Evolutionary conservation across 2,888 invertebrate genomes (phyloP).

Genomic region (Dione vanillae): DNA sequence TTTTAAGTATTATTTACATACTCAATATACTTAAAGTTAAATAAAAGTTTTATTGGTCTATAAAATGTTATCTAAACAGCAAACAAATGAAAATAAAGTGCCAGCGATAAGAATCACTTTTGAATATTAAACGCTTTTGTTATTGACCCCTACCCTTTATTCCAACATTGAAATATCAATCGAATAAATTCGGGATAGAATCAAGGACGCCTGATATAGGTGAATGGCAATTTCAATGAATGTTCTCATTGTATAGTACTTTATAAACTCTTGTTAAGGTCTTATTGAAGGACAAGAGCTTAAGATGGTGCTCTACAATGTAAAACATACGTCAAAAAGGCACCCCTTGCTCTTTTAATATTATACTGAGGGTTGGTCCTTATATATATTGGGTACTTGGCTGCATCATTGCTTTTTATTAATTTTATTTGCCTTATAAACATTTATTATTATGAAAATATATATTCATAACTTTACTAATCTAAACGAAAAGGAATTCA

Average conservation of each 20-base stretch:
- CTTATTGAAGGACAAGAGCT: slow-evolving; percentile 77
- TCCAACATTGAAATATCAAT: slow-evolving; percentile 46
- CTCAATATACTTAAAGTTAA: slow-evolving; percentile 47
- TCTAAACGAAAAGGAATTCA: too few species aligned
- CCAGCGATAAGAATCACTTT: slow-evolving; percentile 68
- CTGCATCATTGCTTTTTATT: slow-evolving; percentile 56
- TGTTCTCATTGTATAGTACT: slow-evolving; percentile 71
- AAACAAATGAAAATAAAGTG: slow-evolving; percentile 65
- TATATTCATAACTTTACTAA: too few species aligned
- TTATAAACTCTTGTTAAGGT: slow-evolving; percentile 73
- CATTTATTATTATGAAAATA: neutral
- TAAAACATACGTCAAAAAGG: slow-evolving; percentile 64
- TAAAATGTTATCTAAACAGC: slow-evolving; percentile 67
- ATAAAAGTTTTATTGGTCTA: slow-evolving; percentile 64
- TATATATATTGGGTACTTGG: slow-evolving; percentile 65
- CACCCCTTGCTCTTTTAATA: slow-evolving; percentile 80
- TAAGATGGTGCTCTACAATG: slow-evolving; percentile 64
- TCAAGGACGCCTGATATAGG: slow-evolving; percentile 78
- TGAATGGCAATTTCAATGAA: slow-evolving; percentile 60
- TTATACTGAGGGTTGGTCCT: slow-evolving; percentile 63
- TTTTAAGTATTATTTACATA: slow-evolving; percentile 35
- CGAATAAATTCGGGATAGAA: slow-evolving; percentile 52
- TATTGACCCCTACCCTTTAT: slow-evolving; percentile 72
- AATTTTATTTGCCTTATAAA: slow-evolving; percentile 26
- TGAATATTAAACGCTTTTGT: slow-evolving; percentile 66